Conservation (phyloP, 92 coral and sea anemone species). For the Porites divaricata region DNA sequence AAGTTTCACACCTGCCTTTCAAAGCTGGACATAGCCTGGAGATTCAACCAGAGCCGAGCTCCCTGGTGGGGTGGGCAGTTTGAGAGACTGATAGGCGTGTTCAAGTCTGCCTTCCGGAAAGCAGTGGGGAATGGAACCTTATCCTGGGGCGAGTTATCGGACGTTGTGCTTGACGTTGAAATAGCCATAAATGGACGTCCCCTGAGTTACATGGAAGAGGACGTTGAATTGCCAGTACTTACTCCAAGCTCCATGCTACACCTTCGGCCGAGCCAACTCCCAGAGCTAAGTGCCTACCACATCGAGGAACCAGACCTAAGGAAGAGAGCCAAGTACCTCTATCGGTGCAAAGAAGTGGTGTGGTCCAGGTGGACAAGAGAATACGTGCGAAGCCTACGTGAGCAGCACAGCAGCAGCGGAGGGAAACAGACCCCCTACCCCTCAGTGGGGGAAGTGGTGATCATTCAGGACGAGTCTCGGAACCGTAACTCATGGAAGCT, state of each 20-base stretch:
- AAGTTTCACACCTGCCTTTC: background rate
- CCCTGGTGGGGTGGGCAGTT: conserved; percentile 68
- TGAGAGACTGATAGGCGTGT: conserved; percentile 5
- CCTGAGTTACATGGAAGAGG: conserved; percentile 37
- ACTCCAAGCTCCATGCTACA: conserved; percentile 53
- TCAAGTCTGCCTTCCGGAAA: conserved; percentile 25
- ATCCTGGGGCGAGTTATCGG: conserved; percentile 10
- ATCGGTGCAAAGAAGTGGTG: conserved; percentile 37
- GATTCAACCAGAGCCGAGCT: conserved; percentile 54
- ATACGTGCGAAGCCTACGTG: conserved; percentile 34
- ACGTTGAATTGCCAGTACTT: conserved; percentile 28
- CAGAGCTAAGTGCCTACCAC: conserved; percentile 17
- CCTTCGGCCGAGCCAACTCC: conserved; percentile 28
- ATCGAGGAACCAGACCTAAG: conserved; percentile 28
- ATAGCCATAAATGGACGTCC: conserved; percentile 19
- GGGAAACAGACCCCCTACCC: conserved; percentile 20
- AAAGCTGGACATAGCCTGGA: conserved; percentile 35
- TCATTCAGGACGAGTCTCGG: conserved; percentile 37
- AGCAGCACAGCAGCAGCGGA: conserved; percentile 22
- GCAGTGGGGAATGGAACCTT: conserved; percentile 22
- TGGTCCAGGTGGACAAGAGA: conserved; percentile 5
- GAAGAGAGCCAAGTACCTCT: conserved; percentile 49
- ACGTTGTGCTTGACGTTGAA: conserved; percentile 13
- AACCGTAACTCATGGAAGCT: conserved; percentile 50
- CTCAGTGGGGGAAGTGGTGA: conserved; percentile 36